Evolutionary conservation across 2,888 invertebrate species (phyloP).

Genomic region (Coleophora deauratella): DNA sequence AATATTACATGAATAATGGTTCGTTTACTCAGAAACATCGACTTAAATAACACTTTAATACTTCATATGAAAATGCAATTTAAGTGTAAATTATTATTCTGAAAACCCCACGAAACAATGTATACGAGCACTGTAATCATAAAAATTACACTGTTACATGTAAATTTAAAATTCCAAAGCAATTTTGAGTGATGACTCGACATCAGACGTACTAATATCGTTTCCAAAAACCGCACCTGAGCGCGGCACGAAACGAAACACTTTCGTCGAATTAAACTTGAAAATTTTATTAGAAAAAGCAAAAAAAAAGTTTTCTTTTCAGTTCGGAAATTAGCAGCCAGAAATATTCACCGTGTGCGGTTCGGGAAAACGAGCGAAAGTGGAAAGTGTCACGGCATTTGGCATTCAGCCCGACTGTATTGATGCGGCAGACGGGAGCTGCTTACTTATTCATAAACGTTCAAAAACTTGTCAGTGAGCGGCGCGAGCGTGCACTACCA

Average conservation of each 20-base stretch:
- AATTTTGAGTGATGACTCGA: background rate
- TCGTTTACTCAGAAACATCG: too few species aligned
- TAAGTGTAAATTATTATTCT: too few species aligned
- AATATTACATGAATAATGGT: background rate
- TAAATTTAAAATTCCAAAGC: too few species aligned
- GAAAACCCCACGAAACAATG: too few species aligned
- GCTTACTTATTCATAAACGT: constrained; percentile 70
- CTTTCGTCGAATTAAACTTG: constrained; percentile 10
- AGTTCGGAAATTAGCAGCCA: constrained; percentile 47
- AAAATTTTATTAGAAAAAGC: constrained; percentile 12
- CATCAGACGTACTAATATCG: constrained; percentile 11
- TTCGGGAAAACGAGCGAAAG: constrained; percentile 46
- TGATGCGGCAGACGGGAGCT: constrained; percentile 64
- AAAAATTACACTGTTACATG: too few species aligned
- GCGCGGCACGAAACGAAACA: constrained; percentile 15
- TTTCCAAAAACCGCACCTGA: constrained; percentile 7
- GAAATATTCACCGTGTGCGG: constrained; percentile 40
- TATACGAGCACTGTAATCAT: too few species aligned
- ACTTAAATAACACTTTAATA: too few species aligned
- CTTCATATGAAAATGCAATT: too few species aligned
- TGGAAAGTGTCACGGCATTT: constrained; percentile 67
- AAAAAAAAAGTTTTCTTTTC: constrained; percentile 12
- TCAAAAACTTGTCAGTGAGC: constrained; percentile 59
- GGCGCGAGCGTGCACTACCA: constrained; percentile 9
- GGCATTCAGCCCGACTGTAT: constrained; percentile 61